Evolutionary conservation across 2,888 invertebrate species (phyloP).

Genomic region (Cephus rjabovi): DNA sequence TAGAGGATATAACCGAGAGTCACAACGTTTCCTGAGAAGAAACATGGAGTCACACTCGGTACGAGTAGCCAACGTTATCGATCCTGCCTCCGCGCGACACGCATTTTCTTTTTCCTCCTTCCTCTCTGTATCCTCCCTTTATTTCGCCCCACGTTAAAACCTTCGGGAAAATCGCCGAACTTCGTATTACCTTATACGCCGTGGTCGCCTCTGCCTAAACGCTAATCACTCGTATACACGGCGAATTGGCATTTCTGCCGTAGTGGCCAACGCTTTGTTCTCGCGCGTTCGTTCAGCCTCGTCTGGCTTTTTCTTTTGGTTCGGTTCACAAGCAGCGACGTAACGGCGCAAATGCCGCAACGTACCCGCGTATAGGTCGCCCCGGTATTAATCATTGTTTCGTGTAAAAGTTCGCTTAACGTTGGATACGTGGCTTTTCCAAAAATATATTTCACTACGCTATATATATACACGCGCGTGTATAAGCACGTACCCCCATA

Average conservation of each 20-base stretch:
- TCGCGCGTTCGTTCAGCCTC: background rate
- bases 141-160: background rate
- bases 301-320: background rate
- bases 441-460: background rate
- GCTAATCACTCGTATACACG: background rate
- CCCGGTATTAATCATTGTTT: background rate
- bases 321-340: background rate
- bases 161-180: background rate
- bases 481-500: background rate
- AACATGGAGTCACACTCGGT: background rate
- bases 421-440: background rate
- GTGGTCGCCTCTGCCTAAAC: background rate
- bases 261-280: background rate
- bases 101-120: background rate
- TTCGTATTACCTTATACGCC: background rate
- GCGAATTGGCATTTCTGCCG: background rate
- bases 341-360: background rate
- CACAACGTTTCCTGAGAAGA: background rate
- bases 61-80: background rate
- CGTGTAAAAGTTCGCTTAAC: background rate
- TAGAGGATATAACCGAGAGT: background rate
- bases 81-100: background rate
- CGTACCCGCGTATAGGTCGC: background rate
- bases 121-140: no score
- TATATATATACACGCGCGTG: background rate